A percentile compares a stretch with the other conserved stretches of the same genome.
Evolutionary conservation across 2,888 invertebrate species (phyloP).

Genomic region (Atherix ibis): DNA sequence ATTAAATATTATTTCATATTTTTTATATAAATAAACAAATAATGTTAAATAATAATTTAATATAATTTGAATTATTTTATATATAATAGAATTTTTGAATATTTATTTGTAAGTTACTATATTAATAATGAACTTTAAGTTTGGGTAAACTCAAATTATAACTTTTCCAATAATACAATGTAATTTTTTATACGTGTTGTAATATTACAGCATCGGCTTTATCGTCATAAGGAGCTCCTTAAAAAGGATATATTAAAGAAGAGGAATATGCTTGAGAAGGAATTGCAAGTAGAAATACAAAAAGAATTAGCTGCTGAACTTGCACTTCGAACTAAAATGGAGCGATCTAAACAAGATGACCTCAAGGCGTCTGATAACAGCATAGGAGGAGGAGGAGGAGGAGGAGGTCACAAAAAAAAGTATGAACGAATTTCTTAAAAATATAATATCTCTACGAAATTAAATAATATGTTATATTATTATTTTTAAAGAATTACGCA

Average conservation of each 20-base stretch:
- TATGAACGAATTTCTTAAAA: not conserved
- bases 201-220: constrained; percentile 52
- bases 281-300: constrained; percentile 78
- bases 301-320: constrained; percentile 60
- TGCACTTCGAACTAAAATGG: constrained; percentile 52
- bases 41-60: too few relatives aligned
- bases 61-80: too few relatives aligned
- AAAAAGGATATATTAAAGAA: constrained; percentile 90
- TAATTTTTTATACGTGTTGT: constrained; percentile 7
- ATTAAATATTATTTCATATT: not conserved
- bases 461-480: not conserved
- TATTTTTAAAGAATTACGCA: too few relatives aligned
- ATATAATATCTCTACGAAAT: not conserved
- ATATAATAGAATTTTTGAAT: too few relatives aligned
- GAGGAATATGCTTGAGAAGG: constrained; percentile 72
- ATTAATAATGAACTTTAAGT: too few relatives aligned
- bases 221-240: constrained; percentile 78
- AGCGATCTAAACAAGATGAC: constrained; percentile 17
- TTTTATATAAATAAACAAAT: too few relatives aligned
- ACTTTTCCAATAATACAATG: constrained; percentile 8
- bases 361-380: constrained; percentile 6
- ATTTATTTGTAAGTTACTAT: too few relatives aligned
- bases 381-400: too few relatives aligned
- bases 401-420: constrained; percentile 8
- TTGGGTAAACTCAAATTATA: constrained; percentile 10